These are phyloP conservation scores for Parotocinclus haroldoi DNA, from an alignment of 2,797 vertebrate genomes.

Conservation along the genomic window DNA sequence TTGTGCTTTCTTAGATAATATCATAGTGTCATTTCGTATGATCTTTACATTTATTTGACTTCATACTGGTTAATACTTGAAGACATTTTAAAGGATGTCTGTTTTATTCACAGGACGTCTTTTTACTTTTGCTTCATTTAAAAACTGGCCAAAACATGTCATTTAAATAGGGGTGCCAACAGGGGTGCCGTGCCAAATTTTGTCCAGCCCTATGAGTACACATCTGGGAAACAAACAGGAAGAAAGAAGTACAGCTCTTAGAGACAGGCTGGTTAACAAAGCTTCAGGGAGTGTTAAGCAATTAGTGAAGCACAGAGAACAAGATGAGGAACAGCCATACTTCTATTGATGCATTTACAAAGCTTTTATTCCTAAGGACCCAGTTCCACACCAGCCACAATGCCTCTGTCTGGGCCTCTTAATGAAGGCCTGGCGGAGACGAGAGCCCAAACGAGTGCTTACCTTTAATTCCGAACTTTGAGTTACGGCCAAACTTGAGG, in stretches of 20 bases:
- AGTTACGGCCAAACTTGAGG: conserved; percentile 94
- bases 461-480: conserved; percentile 99
- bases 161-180: too few relatives aligned
- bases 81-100: too few relatives aligned
- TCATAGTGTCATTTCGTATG: too few relatives aligned
- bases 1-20: too few relatives aligned
- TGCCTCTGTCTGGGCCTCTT: conserved; percentile 29
- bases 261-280: conserved; percentile 28
- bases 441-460: conserved; percentile 60
- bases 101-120: too few relatives aligned
- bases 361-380: conserved; percentile 26
- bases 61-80: too few relatives aligned
- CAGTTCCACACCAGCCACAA: conserved; percentile 38
- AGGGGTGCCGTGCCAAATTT: too few relatives aligned
- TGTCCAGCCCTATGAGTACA: neutral
- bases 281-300: conserved; percentile 37
- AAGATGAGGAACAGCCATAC: conserved; percentile 36
- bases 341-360: conserved; percentile 22
- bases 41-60: too few relatives aligned
- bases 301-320: conserved; percentile 43
- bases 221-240: conserved; percentile 1
- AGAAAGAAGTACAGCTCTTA: conserved; percentile 7
- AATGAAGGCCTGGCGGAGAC: conserved; percentile 36
- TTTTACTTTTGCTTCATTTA: too few relatives aligned
- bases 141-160: too few relatives aligned